Conservation (phyloP, 2,888 invertebrate species). For the Xylota sylvarum region DNA sequence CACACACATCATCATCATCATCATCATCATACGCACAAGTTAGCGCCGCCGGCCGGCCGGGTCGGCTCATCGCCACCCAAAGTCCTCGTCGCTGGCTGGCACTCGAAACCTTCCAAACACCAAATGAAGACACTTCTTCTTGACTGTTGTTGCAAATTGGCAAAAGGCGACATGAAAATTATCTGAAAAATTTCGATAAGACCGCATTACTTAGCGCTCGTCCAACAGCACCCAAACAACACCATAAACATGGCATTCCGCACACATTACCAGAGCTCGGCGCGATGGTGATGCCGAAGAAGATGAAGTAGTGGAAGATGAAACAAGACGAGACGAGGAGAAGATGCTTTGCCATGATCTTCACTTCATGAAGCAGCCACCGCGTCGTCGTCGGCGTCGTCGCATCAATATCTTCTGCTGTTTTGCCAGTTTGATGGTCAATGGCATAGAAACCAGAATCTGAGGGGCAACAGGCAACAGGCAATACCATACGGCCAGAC, state of each 20-base stretch:
- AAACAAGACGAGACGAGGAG: conserved; percentile 1
- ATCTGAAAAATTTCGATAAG: conserved; percentile 77
- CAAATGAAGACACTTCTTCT: conserved; percentile 71
- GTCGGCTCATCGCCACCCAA: conserved; percentile 30
- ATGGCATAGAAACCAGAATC: conserved; percentile 65
- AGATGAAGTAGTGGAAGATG: conserved; percentile 19
- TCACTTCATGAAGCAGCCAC: conserved; percentile 40
- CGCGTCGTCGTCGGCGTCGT: conserved; percentile 26
- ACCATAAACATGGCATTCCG: conserved; percentile 51
- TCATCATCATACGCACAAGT: conserved; percentile 44
- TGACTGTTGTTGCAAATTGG: conserved; percentile 72
- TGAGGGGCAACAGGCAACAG: not conserved
- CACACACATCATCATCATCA: conserved; percentile 13
- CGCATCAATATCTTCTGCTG: conserved; percentile 31
- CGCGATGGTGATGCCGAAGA: conserved; percentile 14
- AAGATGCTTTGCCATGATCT: conserved; percentile 62
- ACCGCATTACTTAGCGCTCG: conserved; percentile 74
- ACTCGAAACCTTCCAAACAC: conserved; percentile 8
- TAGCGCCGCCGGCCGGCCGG: conserved; percentile 56
- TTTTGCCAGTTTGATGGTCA: conserved; percentile 64
- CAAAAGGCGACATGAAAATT: conserved; percentile 75
- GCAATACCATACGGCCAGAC: conserved; percentile 16
- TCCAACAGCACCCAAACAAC: conserved; percentile 59
- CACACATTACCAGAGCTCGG: not conserved
- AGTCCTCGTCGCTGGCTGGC: not conserved